phyloP scores from a whole-genome alignment of 2,888 invertebrate species.

The Diploptera punctata region DNA sequence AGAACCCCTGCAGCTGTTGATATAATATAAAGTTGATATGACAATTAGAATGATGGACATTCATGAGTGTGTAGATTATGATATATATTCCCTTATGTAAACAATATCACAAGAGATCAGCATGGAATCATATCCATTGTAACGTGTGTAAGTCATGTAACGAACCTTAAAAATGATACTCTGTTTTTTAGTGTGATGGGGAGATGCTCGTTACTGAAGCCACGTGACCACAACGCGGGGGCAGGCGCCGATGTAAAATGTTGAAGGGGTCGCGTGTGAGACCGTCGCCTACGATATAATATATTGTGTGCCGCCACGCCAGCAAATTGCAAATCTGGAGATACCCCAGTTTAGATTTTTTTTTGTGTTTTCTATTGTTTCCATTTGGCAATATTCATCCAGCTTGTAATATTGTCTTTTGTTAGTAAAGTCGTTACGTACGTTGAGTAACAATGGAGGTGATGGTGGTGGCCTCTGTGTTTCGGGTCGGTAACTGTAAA shows the following conservation, averaged over 20 bases:
- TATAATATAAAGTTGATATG: no score
- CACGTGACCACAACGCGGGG: slow-evolving; percentile 6
- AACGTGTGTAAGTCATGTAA: no score
- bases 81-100: no score
- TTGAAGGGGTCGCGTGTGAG: not conserved
- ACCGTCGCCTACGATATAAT: not conserved
- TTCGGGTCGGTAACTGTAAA: not conserved
- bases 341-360: not conserved
- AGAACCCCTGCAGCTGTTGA: no score
- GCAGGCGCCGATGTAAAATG: slow-evolving; percentile 19
- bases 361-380: not conserved
- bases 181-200: not conserved
- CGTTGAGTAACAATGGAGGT: not conserved
- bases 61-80: no score
- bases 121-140: no score
- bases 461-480: no score
- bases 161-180: not conserved
- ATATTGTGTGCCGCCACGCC: slow-evolving; percentile 3
- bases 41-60: no score
- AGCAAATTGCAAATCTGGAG: slow-evolving; percentile 23
- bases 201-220: slow-evolving; percentile 14
- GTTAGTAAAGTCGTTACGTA: not conserved
- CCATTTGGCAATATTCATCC: slow-evolving; percentile 1
- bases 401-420: slow-evolving; percentile 2
- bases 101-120: no score